Evolutionary conservation across 2,797 vertebrate genomes (phyloP), one percentile per base, ranked within the genome.

Genomic region (Lagodon rhomboides): DNA sequence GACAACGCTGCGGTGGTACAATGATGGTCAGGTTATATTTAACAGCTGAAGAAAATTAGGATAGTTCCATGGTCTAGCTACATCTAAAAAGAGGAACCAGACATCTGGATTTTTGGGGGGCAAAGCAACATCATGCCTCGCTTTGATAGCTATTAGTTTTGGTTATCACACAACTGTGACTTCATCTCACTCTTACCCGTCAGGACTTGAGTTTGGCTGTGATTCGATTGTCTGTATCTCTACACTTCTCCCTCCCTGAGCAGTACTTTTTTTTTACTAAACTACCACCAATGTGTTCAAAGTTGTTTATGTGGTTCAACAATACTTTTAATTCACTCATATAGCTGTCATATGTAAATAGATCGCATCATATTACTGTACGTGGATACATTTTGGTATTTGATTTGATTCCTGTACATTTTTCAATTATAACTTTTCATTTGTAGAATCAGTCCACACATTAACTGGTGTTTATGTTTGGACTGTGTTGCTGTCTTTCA

Each of bases 121-220:
- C 12, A 8, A 20, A 13, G 3, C 34, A 16, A 50, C 15, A 13
- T 12, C 9, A 2, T n/a, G 50, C 3, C 34, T 61, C 23, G 27
- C 1, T n/a, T 64, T n/a, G 44, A 0, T 43, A 3, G 1, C 13
- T 5, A 12, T 25, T n/a, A 22, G 43, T 47, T 58, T 75, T 75
- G 12, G 15, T 44, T 13, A 15, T 64, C 13, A 43, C 54, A 50
- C 30, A 50, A 58, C 16, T 17, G n/a, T 23, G 46, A 9, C 22
- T 22, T 8, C 5, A 12, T 17, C 5, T 49, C 49, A 3, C 38
- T 62, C 41, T 47, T 9, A 16, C 25, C 6, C 11, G 16, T 62
- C 41, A 62, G 34, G 46, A 41, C 34, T 51, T 74, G 43, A 47
- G 6, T 43, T 56, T 44, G 50, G 68, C 46, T 44, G 18, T 30